A percentile compares a stretch with the other conserved stretches of the same genome.
These are phyloP conservation scores for Nothocercus nigrocapillus DNA, from an alignment of 2,113 vertebrate genomes.

Conservation along the genomic window DNA sequence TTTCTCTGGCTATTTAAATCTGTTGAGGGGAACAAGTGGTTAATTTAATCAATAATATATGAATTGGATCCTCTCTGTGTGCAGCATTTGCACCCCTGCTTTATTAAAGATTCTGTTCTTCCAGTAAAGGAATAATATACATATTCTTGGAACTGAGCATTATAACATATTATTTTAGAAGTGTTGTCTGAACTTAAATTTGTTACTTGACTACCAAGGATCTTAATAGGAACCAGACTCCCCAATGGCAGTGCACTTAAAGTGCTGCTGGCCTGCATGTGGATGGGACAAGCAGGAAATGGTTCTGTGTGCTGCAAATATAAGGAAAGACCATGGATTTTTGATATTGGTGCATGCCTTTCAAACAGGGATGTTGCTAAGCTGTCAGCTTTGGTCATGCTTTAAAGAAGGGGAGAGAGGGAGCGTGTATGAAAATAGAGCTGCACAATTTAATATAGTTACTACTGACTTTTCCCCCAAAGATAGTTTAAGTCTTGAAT, in stretches of 20 bases:
- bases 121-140: neutral
- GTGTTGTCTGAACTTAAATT: neutral
- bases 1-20: neutral
- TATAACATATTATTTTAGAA: neutral
- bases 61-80: neutral
- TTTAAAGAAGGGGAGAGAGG: neutral
- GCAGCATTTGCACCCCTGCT: neutral
- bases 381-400: neutral
- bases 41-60: neutral
- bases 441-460: constrained; percentile 19
- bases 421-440: constrained; percentile 1
- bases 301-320: neutral
- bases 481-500: constrained; percentile 38
- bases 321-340: neutral
- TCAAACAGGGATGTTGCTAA: neutral
- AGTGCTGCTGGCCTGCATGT: neutral
- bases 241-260: neutral
- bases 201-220: neutral
- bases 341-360: neutral
- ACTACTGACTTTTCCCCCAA: constrained; percentile 45
- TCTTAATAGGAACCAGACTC: neutral
- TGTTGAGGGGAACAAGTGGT: neutral
- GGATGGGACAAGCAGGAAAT: neutral
- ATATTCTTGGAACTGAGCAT: neutral
- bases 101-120: neutral